phyloP scores from a whole-genome alignment of 2,888 invertebrate genomes.

The Chesias legatella region DNA sequence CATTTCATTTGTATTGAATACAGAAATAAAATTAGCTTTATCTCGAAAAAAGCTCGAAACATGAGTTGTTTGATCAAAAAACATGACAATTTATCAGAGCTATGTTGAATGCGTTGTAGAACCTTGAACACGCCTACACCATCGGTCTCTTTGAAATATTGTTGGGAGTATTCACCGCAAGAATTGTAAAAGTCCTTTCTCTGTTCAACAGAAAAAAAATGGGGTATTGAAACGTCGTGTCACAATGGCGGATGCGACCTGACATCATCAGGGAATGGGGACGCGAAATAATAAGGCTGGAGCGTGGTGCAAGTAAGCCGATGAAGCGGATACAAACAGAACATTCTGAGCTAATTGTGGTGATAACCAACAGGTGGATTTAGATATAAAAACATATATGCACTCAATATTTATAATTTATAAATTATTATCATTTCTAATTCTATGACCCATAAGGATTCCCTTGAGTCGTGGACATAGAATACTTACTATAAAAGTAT shows the following conservation, averaged over 20 bases:
- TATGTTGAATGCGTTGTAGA: no score
- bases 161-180: slow-evolving; percentile 9
- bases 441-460: no score
- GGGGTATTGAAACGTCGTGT: slow-evolving; percentile 71
- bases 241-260: slow-evolving; percentile 76
- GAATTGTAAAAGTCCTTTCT: slow-evolving; percentile 32
- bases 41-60: no score
- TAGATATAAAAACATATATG: no score
- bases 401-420: no score
- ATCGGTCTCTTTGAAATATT: slow-evolving; percentile 3
- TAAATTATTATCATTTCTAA: no score
- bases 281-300: slow-evolving; percentile 77
- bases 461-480: no score
- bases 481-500: no score
- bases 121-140: background rate
- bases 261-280: slow-evolving; percentile 78
- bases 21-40: no score
- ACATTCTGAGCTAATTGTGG: background rate
- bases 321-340: slow-evolving; percentile 25
- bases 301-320: slow-evolving; percentile 32
- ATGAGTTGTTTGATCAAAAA: background rate
- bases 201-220: slow-evolving; percentile 48
- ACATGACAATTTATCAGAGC: background rate
- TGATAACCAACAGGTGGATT: background rate
- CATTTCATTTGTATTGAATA: no score